phyloP scores from a whole-genome alignment of 2,797 vertebrate genomes.

The Aphelocoma californica region DNA sequence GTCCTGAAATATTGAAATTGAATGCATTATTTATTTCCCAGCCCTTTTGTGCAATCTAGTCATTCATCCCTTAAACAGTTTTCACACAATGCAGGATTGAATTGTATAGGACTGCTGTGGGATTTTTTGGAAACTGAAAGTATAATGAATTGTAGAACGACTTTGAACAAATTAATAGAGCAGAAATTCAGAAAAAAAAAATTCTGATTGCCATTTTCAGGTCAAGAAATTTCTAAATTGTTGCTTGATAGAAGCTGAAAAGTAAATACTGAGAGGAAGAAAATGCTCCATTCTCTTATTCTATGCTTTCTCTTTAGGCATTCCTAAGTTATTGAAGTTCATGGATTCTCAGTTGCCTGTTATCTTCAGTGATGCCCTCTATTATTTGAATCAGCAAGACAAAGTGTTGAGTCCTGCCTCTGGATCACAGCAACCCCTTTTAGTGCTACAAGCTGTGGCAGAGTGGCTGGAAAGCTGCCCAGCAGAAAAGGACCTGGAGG shows the following conservation, averaged over 20 bases:
- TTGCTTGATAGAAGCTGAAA: background rate
- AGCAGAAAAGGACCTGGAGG: background rate
- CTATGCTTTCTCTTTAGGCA: background rate
- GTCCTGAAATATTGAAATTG: background rate
- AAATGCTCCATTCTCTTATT: background rate
- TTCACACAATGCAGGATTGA: background rate
- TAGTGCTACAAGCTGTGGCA: background rate
- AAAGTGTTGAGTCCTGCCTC: accelerated
- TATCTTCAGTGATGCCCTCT: background rate
- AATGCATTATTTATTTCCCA: background rate
- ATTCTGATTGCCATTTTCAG: background rate
- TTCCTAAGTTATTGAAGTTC: background rate
- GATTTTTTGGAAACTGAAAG: background rate
- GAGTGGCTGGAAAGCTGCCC: background rate
- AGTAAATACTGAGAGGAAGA: background rate
- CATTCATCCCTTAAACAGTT: background rate
- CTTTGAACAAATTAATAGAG: background rate
- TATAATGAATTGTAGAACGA: background rate
- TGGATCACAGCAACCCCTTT: background rate
- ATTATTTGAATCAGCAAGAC: background rate
- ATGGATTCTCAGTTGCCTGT: background rate
- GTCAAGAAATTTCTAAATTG: background rate
- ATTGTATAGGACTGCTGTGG: background rate
- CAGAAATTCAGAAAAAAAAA: background rate
- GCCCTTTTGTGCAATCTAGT: background rate